A percentile compares a stretch with the other conserved stretches of the same genome.
phyloP scores from a whole-genome alignment of 35 echinoderm and acorn worm species.

The Apostichopus japonicus region DNA sequence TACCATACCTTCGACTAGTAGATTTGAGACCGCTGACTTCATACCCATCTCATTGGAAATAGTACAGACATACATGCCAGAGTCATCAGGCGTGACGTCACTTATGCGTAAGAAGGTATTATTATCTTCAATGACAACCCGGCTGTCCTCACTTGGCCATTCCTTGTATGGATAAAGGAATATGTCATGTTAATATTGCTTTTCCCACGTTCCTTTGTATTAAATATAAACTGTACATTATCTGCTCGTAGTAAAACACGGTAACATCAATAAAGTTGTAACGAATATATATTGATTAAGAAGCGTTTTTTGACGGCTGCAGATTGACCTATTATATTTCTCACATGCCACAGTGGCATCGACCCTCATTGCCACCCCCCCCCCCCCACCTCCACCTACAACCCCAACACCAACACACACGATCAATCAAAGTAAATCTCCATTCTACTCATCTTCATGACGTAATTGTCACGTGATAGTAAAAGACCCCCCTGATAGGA shows the following conservation, averaged over 20 bases:
- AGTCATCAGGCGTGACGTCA: not conserved
- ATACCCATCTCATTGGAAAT: not conserved
- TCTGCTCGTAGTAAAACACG: not conserved
- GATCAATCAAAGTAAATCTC: too few relatives aligned
- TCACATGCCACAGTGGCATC: too few relatives aligned
- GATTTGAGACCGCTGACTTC: not conserved
- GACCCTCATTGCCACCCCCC: too few relatives aligned
- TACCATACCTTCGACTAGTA: slow-evolving; percentile 21
- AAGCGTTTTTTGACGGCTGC: too few relatives aligned
- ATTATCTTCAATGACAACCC: slow-evolving; percentile 11
- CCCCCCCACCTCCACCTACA: too few relatives aligned
- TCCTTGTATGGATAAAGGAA: not conserved
- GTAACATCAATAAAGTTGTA: not conserved
- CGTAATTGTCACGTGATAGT: too few relatives aligned
- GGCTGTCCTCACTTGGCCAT: not conserved
- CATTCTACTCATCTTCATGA: too few relatives aligned
- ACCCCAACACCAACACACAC: too few relatives aligned
- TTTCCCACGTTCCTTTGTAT: too few relatives aligned
- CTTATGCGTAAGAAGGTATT: slow-evolving; percentile 15
- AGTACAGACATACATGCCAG: not conserved
- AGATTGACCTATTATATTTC: too few relatives aligned
- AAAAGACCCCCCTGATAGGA: too few relatives aligned
- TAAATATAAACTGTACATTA: not conserved
- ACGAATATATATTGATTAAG: not conserved
- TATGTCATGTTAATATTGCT: too few relatives aligned